Conservation (phyloP, 2,113 vertebrate species). For the Amphiprion percula region DNA sequence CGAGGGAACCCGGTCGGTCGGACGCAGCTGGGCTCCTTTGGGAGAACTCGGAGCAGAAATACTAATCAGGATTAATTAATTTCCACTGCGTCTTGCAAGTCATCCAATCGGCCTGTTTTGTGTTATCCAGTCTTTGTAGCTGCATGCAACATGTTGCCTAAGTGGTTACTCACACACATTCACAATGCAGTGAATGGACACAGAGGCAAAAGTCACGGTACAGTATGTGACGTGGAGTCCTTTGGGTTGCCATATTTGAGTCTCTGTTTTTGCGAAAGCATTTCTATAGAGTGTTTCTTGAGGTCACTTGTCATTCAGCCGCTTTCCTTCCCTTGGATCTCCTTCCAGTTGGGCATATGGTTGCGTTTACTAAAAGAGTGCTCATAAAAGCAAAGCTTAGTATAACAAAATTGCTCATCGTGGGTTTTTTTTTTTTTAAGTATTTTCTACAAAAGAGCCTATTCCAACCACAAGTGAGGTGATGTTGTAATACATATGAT, state of each 20-base stretch:
- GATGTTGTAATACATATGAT: conserved; percentile 67
- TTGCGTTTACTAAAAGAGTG: conserved; percentile 75
- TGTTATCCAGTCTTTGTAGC: conserved; percentile 53
- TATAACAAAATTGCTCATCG: conserved; percentile 77
- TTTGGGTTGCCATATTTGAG: conserved; percentile 47
- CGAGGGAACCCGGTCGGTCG: conserved; percentile 29
- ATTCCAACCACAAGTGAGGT: conserved; percentile 68
- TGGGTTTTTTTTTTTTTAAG: conserved; percentile 54
- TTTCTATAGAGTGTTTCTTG: conserved; percentile 69
- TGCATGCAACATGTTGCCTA: conserved; percentile 34
- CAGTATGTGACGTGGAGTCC: conserved; percentile 54
- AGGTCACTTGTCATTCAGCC: conserved; percentile 75
- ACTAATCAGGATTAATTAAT: conserved; percentile 70
- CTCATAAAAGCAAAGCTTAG: conserved; percentile 76
- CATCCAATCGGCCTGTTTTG: conserved; percentile 58
- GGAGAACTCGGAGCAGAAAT: conserved; percentile 45
- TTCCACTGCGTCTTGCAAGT: conserved; percentile 46
- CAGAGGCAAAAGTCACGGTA: conserved; percentile 34
- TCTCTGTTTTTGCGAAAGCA: conserved; percentile 57
- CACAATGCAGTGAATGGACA: conserved; percentile 23
- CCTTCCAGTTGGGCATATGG: conserved; percentile 74
- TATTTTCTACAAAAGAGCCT: conserved; percentile 67
- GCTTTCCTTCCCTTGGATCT: conserved; percentile 61
- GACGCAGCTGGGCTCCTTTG: conserved; percentile 50
- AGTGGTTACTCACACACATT: conserved; percentile 29